Percentiles rank a stretch among this genome's conserved stretches.
Conservation (phyloP, 2,113 vertebrate species). For the Panthera uncia region DNA sequence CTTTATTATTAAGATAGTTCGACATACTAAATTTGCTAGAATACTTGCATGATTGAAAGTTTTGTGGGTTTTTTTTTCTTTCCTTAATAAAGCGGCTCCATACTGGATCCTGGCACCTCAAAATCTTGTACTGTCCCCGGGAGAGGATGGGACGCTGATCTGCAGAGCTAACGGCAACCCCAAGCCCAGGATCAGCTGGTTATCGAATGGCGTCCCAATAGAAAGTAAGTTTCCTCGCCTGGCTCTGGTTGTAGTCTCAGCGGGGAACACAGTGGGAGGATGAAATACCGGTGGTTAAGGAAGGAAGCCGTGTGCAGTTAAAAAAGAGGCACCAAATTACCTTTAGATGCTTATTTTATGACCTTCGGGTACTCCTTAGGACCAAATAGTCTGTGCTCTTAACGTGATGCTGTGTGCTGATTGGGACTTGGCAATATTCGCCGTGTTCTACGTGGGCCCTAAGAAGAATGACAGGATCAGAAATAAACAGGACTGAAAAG, state of each 20-base stretch:
- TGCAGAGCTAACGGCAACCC: conserved; percentile 95
- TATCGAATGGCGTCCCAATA: conserved; percentile 92
- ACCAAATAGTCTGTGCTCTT: neutral
- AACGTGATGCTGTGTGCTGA: neutral
- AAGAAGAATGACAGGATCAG: neutral
- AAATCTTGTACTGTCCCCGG: conserved; percentile 95
- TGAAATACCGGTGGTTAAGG: neutral
- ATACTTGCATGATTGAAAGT: conserved; percentile 34
- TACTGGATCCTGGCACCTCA: conserved; percentile 95
- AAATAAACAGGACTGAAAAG: neutral
- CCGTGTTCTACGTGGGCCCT: neutral
- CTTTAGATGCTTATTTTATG: neutral
- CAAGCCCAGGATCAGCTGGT: conserved; percentile 93
- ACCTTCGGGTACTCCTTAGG: neutral
- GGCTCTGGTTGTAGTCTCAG: neutral
- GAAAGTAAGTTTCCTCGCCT: conserved; percentile 88
- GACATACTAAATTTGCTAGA: neutral
- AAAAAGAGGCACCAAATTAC: neutral
- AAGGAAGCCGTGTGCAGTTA: neutral
- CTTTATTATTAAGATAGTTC: neutral
- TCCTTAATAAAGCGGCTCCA: conserved; percentile 90
- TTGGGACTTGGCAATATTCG: neutral
- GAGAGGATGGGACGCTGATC: conserved; percentile 91
- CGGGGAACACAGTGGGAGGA: neutral
- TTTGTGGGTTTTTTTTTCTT: conserved; percentile 44